Evolutionary conservation across 2,113 vertebrate genomes (phyloP).

Genomic region (Asarcornis scutulata): DNA sequence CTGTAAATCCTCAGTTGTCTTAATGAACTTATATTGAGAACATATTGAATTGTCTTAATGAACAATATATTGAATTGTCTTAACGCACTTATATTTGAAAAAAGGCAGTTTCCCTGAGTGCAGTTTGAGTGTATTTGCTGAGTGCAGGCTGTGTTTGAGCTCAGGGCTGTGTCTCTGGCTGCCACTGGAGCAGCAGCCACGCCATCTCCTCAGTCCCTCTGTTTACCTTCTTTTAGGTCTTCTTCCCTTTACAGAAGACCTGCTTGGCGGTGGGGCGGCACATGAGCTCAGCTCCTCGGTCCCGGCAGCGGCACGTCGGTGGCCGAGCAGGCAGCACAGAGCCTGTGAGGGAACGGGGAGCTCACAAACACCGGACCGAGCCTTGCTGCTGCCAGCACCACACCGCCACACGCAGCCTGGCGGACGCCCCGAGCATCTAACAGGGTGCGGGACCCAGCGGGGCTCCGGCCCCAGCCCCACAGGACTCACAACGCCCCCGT

Average conservation of each 20-base stretch:
- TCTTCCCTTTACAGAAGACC: too few species aligned
- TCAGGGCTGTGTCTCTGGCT: not conserved
- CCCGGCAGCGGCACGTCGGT: fast-evolving
- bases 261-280: not conserved
- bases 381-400: not conserved
- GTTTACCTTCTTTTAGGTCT: not conserved
- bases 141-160: not conserved
- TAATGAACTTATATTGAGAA: not conserved
- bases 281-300: not conserved
- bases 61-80: not conserved
- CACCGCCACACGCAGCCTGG: too few species aligned
- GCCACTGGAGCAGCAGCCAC: fast-evolving
- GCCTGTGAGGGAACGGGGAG: not conserved
- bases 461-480: too few species aligned
- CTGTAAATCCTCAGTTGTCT: not conserved
- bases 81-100: not conserved
- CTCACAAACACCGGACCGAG: not conserved
- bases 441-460: too few species aligned
- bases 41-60: not conserved
- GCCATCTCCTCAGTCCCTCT: too few species aligned
- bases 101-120: not conserved
- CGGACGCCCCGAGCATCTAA: too few species aligned
- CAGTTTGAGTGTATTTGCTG: fast-evolving
- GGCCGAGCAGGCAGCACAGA: not conserved
- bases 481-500: too few species aligned